phyloP scores from a whole-genome alignment of 2,797 vertebrate species.

The Sebastes oblongus region DNA sequence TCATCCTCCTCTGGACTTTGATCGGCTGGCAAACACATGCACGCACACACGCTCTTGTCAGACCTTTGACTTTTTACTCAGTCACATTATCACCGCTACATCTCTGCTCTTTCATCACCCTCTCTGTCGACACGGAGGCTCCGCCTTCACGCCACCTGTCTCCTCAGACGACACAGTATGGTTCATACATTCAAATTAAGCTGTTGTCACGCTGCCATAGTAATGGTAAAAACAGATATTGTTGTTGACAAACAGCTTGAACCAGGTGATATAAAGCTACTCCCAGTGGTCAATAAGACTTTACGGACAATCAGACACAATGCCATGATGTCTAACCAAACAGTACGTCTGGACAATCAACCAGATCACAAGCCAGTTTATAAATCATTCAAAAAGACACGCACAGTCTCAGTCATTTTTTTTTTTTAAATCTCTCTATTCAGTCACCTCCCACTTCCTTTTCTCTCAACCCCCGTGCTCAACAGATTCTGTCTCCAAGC shows the following conservation, averaged over 20 bases:
- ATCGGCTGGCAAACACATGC: conserved; percentile 73
- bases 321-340: conserved; percentile 34
- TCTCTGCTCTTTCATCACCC: conserved; percentile 39
- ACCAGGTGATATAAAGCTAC: conserved; percentile 26
- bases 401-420: conserved; percentile 19
- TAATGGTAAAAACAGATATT: conserved; percentile 12
- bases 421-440: not conserved
- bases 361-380: conserved; percentile 33
- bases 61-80: conserved; percentile 68
- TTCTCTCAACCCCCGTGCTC: not conserved
- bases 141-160: conserved; percentile 1
- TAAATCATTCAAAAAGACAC: conserved; percentile 33
- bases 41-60: conserved; percentile 58
- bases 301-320: conserved; percentile 48
- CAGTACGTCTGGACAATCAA: conserved; percentile 48
- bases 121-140: conserved; percentile 37
- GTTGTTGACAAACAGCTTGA: conserved; percentile 20
- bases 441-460: not conserved
- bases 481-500: conserved; percentile 1
- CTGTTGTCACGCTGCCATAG: conserved; percentile 28
- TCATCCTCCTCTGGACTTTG: conserved; percentile 87
- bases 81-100: conserved; percentile 44
- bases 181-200: conserved; percentile 18
- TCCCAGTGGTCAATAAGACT: conserved; percentile 28
- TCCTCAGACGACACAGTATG: not conserved